Evolutionary conservation across 2,888 invertebrate species (phyloP).

Genomic region (Hylaea fasciaria): DNA sequence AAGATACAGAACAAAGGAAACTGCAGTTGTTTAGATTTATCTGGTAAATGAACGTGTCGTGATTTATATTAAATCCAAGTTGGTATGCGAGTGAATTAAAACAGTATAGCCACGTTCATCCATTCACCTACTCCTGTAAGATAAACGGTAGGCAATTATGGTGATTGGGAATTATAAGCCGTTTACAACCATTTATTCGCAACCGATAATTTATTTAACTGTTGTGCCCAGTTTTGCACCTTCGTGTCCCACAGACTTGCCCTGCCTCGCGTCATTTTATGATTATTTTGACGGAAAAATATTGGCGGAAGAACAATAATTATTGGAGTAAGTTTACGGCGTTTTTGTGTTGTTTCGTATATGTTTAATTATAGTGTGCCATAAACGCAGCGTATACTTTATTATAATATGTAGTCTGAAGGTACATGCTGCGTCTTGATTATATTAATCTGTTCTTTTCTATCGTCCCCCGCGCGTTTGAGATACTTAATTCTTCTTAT

Average conservation of each 20-base stretch:
- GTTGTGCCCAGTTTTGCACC: slow-evolving; percentile 16
- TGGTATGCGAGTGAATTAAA: slow-evolving; percentile 7
- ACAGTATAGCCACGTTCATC: slow-evolving; percentile 18
- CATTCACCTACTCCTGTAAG: slow-evolving; percentile 21
- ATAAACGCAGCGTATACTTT: too few species aligned
- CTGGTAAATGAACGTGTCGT: slow-evolving; percentile 1
- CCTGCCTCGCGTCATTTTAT: not conserved
- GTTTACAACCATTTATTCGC: slow-evolving; percentile 21
- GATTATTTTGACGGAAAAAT: slow-evolving; percentile 5
- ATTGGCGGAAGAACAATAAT: not conserved
- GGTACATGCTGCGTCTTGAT: too few species aligned
- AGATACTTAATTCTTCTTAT: too few species aligned
- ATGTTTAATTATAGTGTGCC: not conserved
- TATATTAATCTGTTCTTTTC: too few species aligned
- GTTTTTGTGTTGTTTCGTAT: not conserved
- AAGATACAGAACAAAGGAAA: too few species aligned
- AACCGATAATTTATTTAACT: slow-evolving; percentile 30
- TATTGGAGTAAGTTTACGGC: not conserved
- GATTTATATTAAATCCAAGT: slow-evolving; percentile 5
- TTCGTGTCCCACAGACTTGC: slow-evolving; percentile 9
- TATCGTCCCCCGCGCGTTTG: too few species aligned
- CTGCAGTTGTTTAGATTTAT: too few species aligned
- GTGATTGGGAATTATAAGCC: slow-evolving; percentile 27
- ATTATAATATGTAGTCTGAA: too few species aligned
- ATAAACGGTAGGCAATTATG: slow-evolving; percentile 33